phyloP scores from a whole-genome alignment of 2,797 vertebrate species.

The Hyperoplus lanceolatus region DNA sequence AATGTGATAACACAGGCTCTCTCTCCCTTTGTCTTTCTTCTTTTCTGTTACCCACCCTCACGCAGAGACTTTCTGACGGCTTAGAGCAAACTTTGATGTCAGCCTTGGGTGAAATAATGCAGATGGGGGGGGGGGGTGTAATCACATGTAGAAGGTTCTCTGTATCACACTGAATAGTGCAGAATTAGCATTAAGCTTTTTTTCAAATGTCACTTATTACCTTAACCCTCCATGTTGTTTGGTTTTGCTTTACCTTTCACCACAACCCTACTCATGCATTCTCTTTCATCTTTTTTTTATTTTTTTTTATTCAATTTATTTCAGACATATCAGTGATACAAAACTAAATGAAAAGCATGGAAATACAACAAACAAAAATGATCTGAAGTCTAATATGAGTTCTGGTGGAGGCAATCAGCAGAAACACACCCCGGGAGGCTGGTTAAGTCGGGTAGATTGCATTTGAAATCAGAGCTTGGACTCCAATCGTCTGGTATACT shows the following conservation, averaged over 20 bases:
- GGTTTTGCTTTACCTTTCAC: constrained; percentile 7
- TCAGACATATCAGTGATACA: no score
- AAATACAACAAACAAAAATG: no score
- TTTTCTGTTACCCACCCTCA: constrained; percentile 28
- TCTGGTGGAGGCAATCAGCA: constrained; percentile 14
- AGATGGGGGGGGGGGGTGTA: neutral
- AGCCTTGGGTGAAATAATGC: constrained; percentile 39
- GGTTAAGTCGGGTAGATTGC: constrained; percentile 24
- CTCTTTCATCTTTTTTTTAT: no score
- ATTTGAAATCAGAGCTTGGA: constrained; percentile 18
- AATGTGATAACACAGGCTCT: constrained; percentile 54
- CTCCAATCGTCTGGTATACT: constrained; percentile 5
- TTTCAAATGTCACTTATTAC: neutral
- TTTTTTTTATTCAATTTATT: no score
- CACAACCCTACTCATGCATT: constrained; percentile 6
- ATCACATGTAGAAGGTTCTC: constrained; percentile 11
- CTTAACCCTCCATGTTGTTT: neutral
- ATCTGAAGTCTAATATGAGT: neutral
- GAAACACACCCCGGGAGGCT: constrained; percentile 12
- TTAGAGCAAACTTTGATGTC: constrained; percentile 58
- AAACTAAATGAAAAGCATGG: no score
- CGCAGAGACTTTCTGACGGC: constrained; percentile 45
- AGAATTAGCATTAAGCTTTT: neutral
- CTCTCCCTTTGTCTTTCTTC: constrained; percentile 31
- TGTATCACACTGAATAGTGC: neutral